phyloP scores from a whole-genome alignment of 2,888 invertebrate genomes.

The Colostygia pectinataria region DNA sequence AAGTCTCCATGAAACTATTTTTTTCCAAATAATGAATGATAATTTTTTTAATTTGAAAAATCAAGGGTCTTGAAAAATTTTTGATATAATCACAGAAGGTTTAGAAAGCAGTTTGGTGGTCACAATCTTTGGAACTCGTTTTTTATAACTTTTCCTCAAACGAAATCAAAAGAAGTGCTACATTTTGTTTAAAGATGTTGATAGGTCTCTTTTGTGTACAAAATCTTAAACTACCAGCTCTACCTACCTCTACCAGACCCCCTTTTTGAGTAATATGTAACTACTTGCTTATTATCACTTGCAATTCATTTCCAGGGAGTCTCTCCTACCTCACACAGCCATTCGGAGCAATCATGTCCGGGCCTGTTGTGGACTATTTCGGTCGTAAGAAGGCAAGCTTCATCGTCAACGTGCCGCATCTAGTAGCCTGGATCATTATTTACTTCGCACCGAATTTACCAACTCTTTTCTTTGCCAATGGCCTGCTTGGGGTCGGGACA shows the following conservation, averaged over 20 bases:
- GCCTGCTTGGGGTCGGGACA: slow-evolving; percentile 78
- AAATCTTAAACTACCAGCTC: too few relatives aligned
- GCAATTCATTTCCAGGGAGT: slow-evolving; percentile 73
- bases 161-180: background rate
- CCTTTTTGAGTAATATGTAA: too few relatives aligned
- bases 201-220: too few relatives aligned
- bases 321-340: slow-evolving; percentile 82
- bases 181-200: too few relatives aligned
- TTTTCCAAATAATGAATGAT: too few relatives aligned
- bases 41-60: too few relatives aligned
- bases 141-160: background rate
- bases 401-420: slow-evolving; percentile 79
- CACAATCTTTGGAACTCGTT: background rate
- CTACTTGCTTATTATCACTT: too few relatives aligned
- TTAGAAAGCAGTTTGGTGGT: background rate
- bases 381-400: slow-evolving; percentile 81
- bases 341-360: slow-evolving; percentile 79
- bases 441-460: slow-evolving; percentile 72
- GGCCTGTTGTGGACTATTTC: slow-evolving; percentile 78
- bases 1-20: too few relatives aligned
- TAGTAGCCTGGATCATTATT: slow-evolving; percentile 81
- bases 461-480: slow-evolving; percentile 73
- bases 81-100: background rate
- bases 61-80: too few relatives aligned
- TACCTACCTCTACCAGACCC: too few relatives aligned